Conservation (phyloP, 2,113 vertebrate species). For the Rhineura floridana region DNA sequence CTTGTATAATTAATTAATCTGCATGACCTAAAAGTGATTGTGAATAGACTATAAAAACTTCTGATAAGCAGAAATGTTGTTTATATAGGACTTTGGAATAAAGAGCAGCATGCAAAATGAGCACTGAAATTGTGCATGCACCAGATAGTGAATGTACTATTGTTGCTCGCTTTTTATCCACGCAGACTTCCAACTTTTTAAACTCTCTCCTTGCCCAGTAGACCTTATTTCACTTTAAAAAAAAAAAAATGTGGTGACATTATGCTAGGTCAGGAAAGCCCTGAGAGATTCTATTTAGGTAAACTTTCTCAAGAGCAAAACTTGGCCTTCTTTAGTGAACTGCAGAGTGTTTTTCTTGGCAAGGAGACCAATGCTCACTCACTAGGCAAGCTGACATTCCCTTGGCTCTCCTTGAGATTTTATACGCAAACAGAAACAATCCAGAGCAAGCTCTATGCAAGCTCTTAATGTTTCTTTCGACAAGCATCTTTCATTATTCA, state of each 20-base stretch:
- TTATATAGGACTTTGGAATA: background rate
- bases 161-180: background rate
- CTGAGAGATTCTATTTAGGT: slow-evolving; percentile 43
- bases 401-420: slow-evolving; percentile 37
- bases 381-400: slow-evolving; percentile 61
- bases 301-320: slow-evolving; percentile 49
- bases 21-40: background rate
- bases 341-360: slow-evolving; percentile 68
- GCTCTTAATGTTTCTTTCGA: slow-evolving; percentile 55
- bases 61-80: background rate
- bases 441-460: slow-evolving; percentile 37
- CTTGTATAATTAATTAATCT: background rate
- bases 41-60: background rate
- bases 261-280: rapidly evolving
- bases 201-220: background rate
- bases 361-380: slow-evolving; percentile 44
- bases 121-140: background rate
- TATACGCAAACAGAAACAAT: slow-evolving; percentile 63
- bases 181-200: too few species aligned
- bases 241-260: background rate
- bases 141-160: background rate
- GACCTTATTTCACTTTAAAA: background rate
- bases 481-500: slow-evolving; percentile 75
- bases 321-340: slow-evolving; percentile 35
- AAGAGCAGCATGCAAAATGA: background rate